A percentile compares a stretch with the other conserved stretches of the same genome.
Evolutionary conservation across 2,113 vertebrate genomes (phyloP).

Genomic region (Calidris pugnax): DNA sequence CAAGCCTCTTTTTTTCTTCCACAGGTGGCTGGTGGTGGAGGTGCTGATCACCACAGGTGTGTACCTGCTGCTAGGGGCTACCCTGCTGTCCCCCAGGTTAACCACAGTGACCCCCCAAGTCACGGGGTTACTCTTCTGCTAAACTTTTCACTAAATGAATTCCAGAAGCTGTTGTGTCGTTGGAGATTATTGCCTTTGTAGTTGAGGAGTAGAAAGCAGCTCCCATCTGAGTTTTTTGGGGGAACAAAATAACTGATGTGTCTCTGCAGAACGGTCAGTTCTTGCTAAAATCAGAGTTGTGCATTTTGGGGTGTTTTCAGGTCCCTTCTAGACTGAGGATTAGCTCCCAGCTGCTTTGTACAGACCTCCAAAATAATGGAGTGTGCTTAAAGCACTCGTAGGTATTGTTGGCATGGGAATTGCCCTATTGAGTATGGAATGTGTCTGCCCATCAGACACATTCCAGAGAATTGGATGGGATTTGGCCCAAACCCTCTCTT

Average conservation of each 20-base stretch:
- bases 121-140: background rate
- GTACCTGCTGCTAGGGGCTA: conserved; percentile 78
- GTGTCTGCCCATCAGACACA: background rate
- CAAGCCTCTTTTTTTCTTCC: conserved; percentile 88
- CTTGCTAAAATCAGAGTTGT: background rate
- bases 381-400: background rate
- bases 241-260: background rate
- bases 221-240: background rate
- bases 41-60: conserved; percentile 87
- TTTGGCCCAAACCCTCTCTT: background rate
- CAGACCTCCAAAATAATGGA: background rate
- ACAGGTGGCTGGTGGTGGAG: conserved; percentile 86
- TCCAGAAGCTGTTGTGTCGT: background rate
- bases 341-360: background rate
- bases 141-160: background rate
- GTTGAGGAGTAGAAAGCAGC: background rate
- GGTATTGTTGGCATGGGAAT: background rate
- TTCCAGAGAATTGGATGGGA: background rate
- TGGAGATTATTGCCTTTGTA: background rate
- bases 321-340: background rate
- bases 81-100: conserved; percentile 44
- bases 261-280: background rate
- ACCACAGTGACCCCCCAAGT: conserved; percentile 21
- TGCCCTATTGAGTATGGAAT: background rate
- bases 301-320: background rate